Conservation (phyloP, 2,113 vertebrate genomes). For the Phaetusa simplex region DNA sequence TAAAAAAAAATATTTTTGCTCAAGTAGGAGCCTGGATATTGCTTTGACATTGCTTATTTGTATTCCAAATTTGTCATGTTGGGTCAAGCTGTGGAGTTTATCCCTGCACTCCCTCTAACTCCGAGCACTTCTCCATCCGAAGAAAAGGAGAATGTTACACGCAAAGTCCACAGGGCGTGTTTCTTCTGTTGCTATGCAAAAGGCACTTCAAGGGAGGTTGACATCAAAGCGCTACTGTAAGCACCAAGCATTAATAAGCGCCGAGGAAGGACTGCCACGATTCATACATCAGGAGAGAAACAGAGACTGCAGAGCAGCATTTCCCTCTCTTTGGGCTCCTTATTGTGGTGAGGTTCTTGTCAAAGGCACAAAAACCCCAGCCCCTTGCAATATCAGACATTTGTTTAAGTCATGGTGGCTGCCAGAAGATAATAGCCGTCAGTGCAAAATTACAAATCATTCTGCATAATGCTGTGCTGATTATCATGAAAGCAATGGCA, state of each 20-base stretch:
- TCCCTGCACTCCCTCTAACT: neutral
- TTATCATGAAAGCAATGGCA: constrained; percentile 35
- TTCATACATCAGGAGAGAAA: neutral
- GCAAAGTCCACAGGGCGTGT: neutral
- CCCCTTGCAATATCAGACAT: constrained; percentile 7
- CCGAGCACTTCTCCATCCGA: accelerated
- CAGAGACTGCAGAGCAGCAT: neutral
- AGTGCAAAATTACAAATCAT: constrained; percentile 61
- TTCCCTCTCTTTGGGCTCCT: neutral
- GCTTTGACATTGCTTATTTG: neutral
- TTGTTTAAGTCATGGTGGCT: constrained; percentile 56
- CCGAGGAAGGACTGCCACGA: neutral
- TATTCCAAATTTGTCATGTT: neutral
- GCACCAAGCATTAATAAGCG: neutral
- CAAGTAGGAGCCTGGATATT: neutral
- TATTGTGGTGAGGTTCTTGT: neutral
- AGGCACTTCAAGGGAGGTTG: neutral
- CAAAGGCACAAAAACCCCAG: neutral
- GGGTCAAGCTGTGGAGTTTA: neutral
- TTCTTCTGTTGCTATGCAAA: neutral
- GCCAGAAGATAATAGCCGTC: constrained; percentile 64
- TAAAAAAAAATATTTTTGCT: neutral
- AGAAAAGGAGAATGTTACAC: neutral
- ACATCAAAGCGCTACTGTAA: neutral
- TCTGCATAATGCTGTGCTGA: constrained; percentile 49